These are phyloP conservation scores for Scyliorhinus canicula DNA, from an alignment of 2,797 vertebrate species.

Conservation along the genomic window DNA sequence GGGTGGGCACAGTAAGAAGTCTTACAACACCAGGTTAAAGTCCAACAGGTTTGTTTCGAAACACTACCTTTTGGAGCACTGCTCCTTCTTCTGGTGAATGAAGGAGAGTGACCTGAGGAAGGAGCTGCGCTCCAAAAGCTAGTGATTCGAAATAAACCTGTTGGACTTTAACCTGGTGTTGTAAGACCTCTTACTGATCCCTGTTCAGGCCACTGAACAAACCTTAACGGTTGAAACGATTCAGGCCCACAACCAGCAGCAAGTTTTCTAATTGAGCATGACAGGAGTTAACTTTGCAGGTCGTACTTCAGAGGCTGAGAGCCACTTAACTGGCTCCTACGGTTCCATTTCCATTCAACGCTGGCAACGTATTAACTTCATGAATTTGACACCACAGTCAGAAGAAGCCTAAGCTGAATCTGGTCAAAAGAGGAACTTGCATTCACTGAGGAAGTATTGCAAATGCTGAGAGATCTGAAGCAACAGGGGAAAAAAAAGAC, in stretches of 20 bases:
- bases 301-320: not conserved
- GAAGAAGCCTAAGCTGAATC: not conserved
- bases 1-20: too few species aligned
- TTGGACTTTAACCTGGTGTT: too few species aligned
- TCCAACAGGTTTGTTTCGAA: too few species aligned
- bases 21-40: too few species aligned
- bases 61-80: too few species aligned
- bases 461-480: not conserved
- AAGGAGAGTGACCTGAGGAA: too few species aligned
- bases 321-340: not conserved
- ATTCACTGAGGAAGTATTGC: not conserved
- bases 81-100: too few species aligned
- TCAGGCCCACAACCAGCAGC: not conserved
- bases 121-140: too few species aligned
- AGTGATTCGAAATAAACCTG: too few species aligned
- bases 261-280: not conserved
- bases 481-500: not conserved
- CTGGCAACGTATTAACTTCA: not conserved
- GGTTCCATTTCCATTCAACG: not conserved
- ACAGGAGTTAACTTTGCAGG: not conserved
- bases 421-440: not conserved
- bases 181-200: too few species aligned
- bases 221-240: not conserved
- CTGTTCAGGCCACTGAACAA: not conserved
- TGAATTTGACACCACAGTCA: not conserved